Evolutionary conservation across 2,113 vertebrate genomes (phyloP).

Genomic region (Erythrolamprus reginae): DNA sequence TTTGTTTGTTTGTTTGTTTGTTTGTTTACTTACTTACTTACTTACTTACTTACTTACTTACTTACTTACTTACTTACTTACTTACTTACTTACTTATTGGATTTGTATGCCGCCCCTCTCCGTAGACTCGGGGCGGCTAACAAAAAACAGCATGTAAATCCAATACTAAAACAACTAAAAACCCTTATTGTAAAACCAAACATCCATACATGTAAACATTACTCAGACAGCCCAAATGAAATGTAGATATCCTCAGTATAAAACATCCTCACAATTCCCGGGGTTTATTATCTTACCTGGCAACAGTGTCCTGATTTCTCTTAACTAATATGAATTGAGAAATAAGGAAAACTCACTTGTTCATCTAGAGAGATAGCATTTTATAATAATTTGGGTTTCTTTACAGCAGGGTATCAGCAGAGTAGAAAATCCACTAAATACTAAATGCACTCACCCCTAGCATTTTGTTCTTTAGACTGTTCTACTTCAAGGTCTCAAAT

Average conservation of each 20-base stretch:
- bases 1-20: too few species aligned
- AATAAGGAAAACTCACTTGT: neutral
- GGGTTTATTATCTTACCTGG: neutral
- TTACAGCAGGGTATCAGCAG: neutral
- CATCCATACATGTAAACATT: too few species aligned
- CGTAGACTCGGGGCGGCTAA: too few species aligned
- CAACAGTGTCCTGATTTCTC: slow-evolving; percentile 5
- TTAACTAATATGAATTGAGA: slow-evolving; percentile 2
- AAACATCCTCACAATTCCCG: neutral
- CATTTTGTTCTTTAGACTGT: neutral
- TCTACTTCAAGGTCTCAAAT: neutral
- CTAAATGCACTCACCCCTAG: neutral
- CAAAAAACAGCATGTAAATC: too few species aligned
- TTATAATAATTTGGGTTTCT: neutral
- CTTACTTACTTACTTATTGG: too few species aligned
- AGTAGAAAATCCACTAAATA: too few species aligned
- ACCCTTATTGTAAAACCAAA: too few species aligned
- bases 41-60: too few species aligned
- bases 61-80: too few species aligned
- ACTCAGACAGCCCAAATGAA: neutral
- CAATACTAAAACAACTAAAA: too few species aligned
- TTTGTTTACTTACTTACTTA: too few species aligned
- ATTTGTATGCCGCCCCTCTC: too few species aligned
- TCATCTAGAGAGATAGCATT: neutral
- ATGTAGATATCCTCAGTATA: slow-evolving; percentile 26